A percentile compares a stretch with the other conserved stretches of the same genome.
phyloP scores from a whole-genome alignment of 2,113 vertebrate species.

The Calidris pygmaea region DNA sequence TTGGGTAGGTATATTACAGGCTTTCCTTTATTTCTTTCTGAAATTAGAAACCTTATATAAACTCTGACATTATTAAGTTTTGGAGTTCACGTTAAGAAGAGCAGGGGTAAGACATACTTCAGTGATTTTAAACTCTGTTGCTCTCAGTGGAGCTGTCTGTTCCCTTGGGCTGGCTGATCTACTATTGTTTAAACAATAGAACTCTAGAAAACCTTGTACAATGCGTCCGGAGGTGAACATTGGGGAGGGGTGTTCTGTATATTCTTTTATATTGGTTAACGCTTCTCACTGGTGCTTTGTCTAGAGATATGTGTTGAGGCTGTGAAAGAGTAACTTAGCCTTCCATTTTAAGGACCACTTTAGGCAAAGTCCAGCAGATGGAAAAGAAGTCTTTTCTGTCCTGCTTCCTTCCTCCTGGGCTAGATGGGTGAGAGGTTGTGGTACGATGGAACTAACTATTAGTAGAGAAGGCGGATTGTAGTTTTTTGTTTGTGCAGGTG shows the following conservation, averaged over 20 bases:
- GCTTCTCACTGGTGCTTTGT: background rate
- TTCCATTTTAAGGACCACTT: background rate
- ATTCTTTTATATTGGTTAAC: background rate
- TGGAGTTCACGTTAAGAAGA: background rate
- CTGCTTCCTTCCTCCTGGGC: background rate
- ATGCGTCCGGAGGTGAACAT: background rate
- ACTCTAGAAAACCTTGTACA: background rate
- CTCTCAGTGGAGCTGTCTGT: background rate
- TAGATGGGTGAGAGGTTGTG: background rate
- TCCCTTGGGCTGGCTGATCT: background rate
- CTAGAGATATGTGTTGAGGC: background rate
- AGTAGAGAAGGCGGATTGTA: background rate
- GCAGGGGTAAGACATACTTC: background rate
- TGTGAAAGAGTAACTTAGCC: background rate
- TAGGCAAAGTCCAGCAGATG: background rate
- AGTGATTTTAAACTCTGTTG: background rate
- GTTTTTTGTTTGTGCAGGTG: background rate
- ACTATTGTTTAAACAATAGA: background rate
- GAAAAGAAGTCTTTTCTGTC: background rate
- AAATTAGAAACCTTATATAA: background rate
- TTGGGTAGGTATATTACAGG: slow-evolving; percentile 82
- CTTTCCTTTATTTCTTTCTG: background rate
- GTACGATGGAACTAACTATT: background rate
- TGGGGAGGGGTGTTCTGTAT: background rate
- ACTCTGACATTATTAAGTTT: background rate